These are phyloP conservation scores for Protomyctophum bolini DNA, from an alignment of 2,113 vertebrate species.

Conservation along the genomic window DNA sequence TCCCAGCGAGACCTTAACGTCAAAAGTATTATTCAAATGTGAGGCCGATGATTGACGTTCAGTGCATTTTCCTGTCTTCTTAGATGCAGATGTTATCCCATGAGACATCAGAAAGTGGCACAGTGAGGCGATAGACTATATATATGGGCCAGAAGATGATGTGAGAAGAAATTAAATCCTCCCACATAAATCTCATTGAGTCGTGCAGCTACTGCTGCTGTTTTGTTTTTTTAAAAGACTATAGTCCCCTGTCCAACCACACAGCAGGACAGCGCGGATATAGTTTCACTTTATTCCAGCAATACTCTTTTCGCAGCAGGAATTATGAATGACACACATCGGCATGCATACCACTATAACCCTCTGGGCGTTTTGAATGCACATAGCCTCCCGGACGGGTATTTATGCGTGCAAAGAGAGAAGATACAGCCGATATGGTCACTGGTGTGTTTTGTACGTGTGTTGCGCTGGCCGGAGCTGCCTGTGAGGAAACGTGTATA, in stretches of 20 bases:
- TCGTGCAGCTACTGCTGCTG: background rate
- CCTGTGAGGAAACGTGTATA: too few species aligned
- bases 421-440: too few species aligned
- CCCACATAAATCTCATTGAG: slow-evolving; percentile 3
- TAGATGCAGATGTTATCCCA: background rate
- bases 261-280: background rate
- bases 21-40: too few species aligned
- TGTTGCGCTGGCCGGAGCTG: too few species aligned
- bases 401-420: too few species aligned
- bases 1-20: too few species aligned
- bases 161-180: background rate
- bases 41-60: slow-evolving; percentile 8
- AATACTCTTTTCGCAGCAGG: too few species aligned
- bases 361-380: too few species aligned
- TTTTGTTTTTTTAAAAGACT: slow-evolving; percentile 7
- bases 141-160: background rate
- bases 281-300: background rate
- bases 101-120: slow-evolving; percentile 13
- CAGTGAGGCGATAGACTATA: background rate
- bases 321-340: too few species aligned
- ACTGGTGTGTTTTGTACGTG: too few species aligned
- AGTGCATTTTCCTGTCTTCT: background rate
- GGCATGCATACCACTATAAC: too few species aligned
- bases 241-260: slow-evolving; percentile 7
- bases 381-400: too few species aligned